These are phyloP conservation scores for Phortica variegata DNA, from an alignment of 1,140 invertebrate species.

Conservation along the genomic window DNA sequence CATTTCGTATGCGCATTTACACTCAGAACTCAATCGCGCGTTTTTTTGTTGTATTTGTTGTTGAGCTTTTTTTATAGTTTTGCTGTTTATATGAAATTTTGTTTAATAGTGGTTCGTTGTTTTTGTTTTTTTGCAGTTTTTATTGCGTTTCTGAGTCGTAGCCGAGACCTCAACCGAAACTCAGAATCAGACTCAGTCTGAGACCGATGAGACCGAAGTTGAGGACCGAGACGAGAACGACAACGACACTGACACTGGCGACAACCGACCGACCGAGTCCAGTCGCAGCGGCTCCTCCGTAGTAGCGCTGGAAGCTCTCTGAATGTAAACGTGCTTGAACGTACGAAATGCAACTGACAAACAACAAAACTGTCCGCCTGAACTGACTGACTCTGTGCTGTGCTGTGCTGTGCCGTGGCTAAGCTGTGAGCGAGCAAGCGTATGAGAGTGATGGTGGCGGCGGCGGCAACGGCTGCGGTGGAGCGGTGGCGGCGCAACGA, in stretches of 20 bases:
- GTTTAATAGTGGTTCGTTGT: background rate
- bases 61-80: constrained; percentile 1
- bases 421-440: too few species aligned
- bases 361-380: background rate
- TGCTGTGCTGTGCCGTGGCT: too few species aligned
- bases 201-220: constrained; percentile 20
- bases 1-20: too few species aligned
- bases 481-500: constrained; percentile 24
- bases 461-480: too few species aligned
- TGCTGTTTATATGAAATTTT: constrained; percentile 9
- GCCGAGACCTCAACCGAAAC: background rate
- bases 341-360: constrained; percentile 45
- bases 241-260: constrained; percentile 3
- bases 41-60: constrained; percentile 12
- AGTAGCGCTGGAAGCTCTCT: too few species aligned
- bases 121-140: constrained; percentile 8
- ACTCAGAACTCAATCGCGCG: constrained; percentile 24
- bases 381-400: too few species aligned
- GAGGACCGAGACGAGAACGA: constrained; percentile 19
- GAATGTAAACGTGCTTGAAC: too few species aligned
- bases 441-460: too few species aligned
- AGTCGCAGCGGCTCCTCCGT: too few species aligned
- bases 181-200: background rate
- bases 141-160: constrained; percentile 19
- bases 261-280: constrained; percentile 7